Conservation (phyloP, 2,797 vertebrate species). For the Hapalemur alaotrensis region DNA sequence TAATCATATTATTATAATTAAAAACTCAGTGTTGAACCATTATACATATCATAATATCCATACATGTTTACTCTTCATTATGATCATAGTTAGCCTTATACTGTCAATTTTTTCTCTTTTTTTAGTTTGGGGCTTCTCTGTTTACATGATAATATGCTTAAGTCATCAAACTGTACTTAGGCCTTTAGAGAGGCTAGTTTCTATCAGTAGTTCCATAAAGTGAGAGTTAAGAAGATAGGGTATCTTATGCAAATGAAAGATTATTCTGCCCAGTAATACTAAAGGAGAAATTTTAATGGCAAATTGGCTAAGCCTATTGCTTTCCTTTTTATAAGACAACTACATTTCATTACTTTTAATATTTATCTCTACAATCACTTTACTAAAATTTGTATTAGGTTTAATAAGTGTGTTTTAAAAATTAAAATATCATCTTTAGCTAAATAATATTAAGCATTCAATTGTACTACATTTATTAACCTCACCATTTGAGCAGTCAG, state of each 20-base stretch:
- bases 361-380: not conserved
- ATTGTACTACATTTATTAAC: fast-evolving
- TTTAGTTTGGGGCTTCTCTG: not conserved
- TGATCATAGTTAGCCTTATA: not conserved
- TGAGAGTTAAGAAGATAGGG: not conserved
- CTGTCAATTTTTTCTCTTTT: not conserved
- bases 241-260: not conserved
- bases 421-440: not conserved
- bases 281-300: not conserved
- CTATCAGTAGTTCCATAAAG: not conserved
- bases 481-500: constrained; percentile 96
- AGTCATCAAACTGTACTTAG: not conserved
- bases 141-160: not conserved
- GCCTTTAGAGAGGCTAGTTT: not conserved
- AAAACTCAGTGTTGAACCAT: not conserved
- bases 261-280: not conserved
- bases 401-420: not conserved
- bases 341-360: not conserved
- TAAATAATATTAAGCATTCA: not conserved
- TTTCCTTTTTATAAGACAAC: not conserved
- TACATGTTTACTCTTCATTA: not conserved
- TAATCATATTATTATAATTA: not conserved
- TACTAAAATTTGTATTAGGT: not conserved
- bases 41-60: not conserved
- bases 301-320: not conserved